A percentile compares a stretch with the other conserved stretches of the same genome.
These are phyloP conservation scores for human (Homo sapiens) DNA, from an alignment of 2,113 vertebrate species.

Conservation along the genomic window GRCh38 chr7:121209001-121209500, in stretches of 20 bases:
- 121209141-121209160: conserved; percentile 37
- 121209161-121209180: conserved; percentile 50
- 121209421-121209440: background rate
- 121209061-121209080: conserved; percentile 43
- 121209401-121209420: background rate
- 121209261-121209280: background rate
- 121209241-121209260: background rate
- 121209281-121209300: background rate
- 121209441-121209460: background rate
- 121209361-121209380: background rate
- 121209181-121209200: conserved; percentile 33
- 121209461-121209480: background rate
- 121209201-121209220: background rate
- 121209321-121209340: background rate
- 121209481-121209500: background rate
- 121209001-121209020: background rate
- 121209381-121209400: background rate
- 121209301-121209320: background rate
- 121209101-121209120: conserved; percentile 39
- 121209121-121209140: conserved; percentile 39
- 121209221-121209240: background rate
- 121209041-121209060: conserved; percentile 14
- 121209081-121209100: conserved; percentile 39
- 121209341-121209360: background rate
- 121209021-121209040: background rate